Evolutionary conservation across 2,888 invertebrate species (phyloP), one percentile per base, ranked within the genome.

Genomic region (Alcis repandata): DNA sequence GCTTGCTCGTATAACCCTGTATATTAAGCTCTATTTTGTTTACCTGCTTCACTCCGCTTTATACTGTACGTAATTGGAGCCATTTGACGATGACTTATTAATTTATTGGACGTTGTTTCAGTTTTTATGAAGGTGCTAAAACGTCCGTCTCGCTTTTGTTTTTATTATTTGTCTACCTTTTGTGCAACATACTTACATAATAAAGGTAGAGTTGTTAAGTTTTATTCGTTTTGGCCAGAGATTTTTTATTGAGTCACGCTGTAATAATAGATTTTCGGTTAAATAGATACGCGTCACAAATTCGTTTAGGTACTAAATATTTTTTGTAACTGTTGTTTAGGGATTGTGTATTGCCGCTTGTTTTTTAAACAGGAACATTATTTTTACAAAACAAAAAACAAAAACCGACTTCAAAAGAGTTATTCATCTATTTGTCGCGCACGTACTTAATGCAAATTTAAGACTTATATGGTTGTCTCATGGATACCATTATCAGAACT

Each of bases 21-120:
- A 92, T 92, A 90, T 88, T 91, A 89, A 90, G 86, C 91, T 91
- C 91, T 91, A 92, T 92, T 91, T 88, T 91, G 90, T 91, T 90
- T 92, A 92, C 92, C 92, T 93, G 92, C 90, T 84, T 86, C 83
- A 89, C 84, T 90, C 79, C 79, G 77, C 83, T 86, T 88, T 88
- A 87, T 89, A 90, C 88, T 91, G 88, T 90, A 75, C 82, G 69
- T 93, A 90, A 92, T 92, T 92, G 92, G 88, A 86, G 88, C 88
- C 82, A 90, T 87, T 91, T 89, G 88, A 88, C 92, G 89, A 89
- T 91, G 92, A 91, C 84, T 93, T 92, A 93, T 93, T 92, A 92
- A 92, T 92, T 93, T 92, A 92, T 92, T 90, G 89, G 82, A 83
- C 84, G 82, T 85, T 86, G 89, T 88, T 88, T 84, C 77, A 80